Conservation (phyloP, 2,797 vertebrate genomes). For the Balearica regulorum region DNA sequence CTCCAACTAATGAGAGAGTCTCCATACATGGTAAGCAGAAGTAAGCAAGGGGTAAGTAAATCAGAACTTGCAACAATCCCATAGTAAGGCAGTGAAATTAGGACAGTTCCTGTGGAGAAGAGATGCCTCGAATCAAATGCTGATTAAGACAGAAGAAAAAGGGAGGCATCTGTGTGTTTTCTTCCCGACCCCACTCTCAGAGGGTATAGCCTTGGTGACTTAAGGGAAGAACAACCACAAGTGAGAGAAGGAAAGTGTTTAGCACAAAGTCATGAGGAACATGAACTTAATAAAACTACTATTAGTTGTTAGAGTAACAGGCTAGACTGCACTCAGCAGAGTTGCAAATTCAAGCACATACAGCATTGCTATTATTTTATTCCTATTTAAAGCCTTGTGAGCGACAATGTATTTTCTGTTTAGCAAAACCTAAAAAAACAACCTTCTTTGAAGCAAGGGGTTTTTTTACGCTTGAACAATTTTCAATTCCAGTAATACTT, state of each 20-base stretch:
- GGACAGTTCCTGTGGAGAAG: background rate
- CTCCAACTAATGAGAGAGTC: background rate
- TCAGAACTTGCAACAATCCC: background rate
- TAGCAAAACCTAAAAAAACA: background rate
- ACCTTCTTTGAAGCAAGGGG: background rate
- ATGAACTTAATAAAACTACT: background rate
- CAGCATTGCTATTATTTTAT: background rate
- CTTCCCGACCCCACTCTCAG: background rate
- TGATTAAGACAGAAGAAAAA: background rate
- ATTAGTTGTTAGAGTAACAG: background rate
- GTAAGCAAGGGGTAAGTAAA: background rate
- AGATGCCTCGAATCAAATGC: background rate
- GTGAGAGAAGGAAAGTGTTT: background rate
- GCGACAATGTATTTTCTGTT: background rate
- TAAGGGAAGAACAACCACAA: background rate
- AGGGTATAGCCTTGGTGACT: background rate
- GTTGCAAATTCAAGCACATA: background rate
- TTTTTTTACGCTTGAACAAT: background rate
- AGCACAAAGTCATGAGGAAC: background rate
- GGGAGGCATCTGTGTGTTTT: background rate
- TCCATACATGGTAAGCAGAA: background rate
- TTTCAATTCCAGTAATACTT: conserved; percentile 66
- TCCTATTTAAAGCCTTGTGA: background rate
- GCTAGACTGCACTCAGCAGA: background rate
- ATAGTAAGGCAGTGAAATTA: background rate